Evolutionary conservation across 2,888 invertebrate species (phyloP).

Genomic region (Uloborus plumipes): DNA sequence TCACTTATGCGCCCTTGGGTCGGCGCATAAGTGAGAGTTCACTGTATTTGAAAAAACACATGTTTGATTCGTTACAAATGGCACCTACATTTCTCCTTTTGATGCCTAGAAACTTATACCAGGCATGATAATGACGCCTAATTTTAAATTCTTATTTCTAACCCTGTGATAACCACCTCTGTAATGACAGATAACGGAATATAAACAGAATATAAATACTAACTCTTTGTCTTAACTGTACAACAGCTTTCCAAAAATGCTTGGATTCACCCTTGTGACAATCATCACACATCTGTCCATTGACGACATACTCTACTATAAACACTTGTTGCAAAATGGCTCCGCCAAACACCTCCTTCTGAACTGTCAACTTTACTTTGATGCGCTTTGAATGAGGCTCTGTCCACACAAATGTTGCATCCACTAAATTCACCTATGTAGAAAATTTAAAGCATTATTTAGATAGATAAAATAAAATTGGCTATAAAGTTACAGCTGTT

Average conservation of each 20-base stretch:
- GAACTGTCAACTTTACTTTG: conserved; percentile 94
- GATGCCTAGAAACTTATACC: too few species aligned
- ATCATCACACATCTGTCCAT: conserved; percentile 96
- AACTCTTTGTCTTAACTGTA: conserved; percentile 75
- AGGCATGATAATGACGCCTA: too few species aligned
- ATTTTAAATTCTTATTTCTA: too few species aligned
- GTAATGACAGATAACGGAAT: too few species aligned
- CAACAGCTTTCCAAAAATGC: conserved; percentile 93
- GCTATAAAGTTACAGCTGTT: too few species aligned
- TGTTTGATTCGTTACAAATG: too few species aligned
- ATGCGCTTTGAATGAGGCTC: conserved; percentile 98
- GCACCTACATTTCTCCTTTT: too few species aligned
- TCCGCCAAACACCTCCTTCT: conserved; percentile 93
- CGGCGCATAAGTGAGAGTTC: too few species aligned
- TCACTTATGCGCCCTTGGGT: too few species aligned
- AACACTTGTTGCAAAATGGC: conserved; percentile 94
- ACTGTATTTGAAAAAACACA: too few species aligned
- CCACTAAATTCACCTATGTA: conserved; percentile 85
- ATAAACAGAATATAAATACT: background rate
- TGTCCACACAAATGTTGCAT: conserved; percentile 98
- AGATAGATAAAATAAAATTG: background rate
- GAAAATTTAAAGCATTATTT: background rate
- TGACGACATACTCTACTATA: conserved; percentile 91
- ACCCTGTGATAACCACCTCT: too few species aligned
- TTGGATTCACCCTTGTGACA: conserved; percentile 98